Percentiles rank a stretch among this genome's conserved stretches.
Conservation (phyloP, 2,888 invertebrate genomes). For the Cactoblastis cactorum region DNA sequence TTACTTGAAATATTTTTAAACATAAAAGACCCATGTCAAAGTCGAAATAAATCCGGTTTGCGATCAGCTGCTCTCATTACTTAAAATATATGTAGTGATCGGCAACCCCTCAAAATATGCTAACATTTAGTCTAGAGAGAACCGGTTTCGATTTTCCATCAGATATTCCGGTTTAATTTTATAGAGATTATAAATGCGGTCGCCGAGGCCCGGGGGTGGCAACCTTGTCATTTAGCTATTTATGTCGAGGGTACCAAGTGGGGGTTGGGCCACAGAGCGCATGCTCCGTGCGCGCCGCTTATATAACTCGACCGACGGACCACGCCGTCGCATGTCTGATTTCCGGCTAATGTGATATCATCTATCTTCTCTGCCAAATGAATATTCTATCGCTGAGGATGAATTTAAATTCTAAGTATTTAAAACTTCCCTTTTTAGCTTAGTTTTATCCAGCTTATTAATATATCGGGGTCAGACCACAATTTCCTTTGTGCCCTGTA, state of each 20-base stretch:
- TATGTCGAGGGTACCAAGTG: slow-evolving; percentile 69
- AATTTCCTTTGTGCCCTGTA: slow-evolving; percentile 31
- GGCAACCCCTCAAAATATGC: slow-evolving; percentile 33
- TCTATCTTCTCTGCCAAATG: slow-evolving; percentile 38
- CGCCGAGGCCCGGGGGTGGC: slow-evolving; percentile 69
- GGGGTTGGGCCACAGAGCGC: slow-evolving; percentile 62
- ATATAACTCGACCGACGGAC: slow-evolving; percentile 59
- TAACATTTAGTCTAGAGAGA: slow-evolving; percentile 42
- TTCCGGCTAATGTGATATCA: slow-evolving; percentile 24
- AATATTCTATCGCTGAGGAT: slow-evolving; percentile 45
- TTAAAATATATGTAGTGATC: slow-evolving; percentile 25
- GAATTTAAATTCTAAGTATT: slow-evolving; percentile 35
- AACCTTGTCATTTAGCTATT: slow-evolving; percentile 78
- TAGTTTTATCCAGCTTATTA: slow-evolving; percentile 25
- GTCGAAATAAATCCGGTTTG: neutral
- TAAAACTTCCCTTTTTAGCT: slow-evolving; percentile 22
- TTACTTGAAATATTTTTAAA: too few relatives aligned
- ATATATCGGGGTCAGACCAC: slow-evolving; percentile 32
- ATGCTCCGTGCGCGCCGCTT: slow-evolving; percentile 61
- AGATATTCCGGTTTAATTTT: slow-evolving; percentile 74
- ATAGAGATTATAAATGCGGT: slow-evolving; percentile 75
- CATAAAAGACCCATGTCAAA: too few relatives aligned
- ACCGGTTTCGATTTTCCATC: slow-evolving; percentile 65
- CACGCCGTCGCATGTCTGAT: slow-evolving; percentile 38
- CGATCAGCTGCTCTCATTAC: neutral